Percentiles rank a stretch among this genome's conserved stretches.
Conservation (phyloP, 2,888 invertebrate genomes). For the Acronicta leporina region DNA sequence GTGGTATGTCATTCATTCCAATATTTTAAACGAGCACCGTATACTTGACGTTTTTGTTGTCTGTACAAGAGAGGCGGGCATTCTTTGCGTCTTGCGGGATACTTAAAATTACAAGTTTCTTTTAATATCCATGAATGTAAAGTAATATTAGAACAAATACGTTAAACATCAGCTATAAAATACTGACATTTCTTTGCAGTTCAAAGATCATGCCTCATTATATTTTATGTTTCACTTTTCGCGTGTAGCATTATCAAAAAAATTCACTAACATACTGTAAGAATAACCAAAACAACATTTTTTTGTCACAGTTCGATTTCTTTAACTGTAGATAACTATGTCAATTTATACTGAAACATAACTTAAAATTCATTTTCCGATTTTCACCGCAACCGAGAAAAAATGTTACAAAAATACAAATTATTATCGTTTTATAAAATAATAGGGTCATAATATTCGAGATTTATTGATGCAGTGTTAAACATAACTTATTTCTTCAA, state of each 20-base stretch:
- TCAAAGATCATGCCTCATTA: slow-evolving; percentile 41
- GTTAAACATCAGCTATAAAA: slow-evolving; percentile 20
- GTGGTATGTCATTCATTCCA: slow-evolving; percentile 89
- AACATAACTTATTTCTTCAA: slow-evolving; percentile 53
- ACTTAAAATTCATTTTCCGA: slow-evolving; percentile 55
- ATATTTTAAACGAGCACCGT: slow-evolving; percentile 86
- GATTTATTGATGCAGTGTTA: slow-evolving; percentile 34
- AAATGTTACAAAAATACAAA: slow-evolving; percentile 25
- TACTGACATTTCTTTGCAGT: slow-evolving; percentile 27
- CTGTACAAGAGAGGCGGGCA: slow-evolving; percentile 80
- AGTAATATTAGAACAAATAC: slow-evolving; percentile 33
- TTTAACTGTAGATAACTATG: slow-evolving; percentile 33
- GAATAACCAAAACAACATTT: slow-evolving; percentile 32
- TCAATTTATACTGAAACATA: slow-evolving; percentile 35
- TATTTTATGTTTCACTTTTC: slow-evolving; percentile 37
- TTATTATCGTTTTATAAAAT: slow-evolving; percentile 39
- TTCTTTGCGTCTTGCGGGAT: slow-evolving; percentile 73
- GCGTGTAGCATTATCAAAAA: slow-evolving; percentile 10
- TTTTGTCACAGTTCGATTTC: slow-evolving; percentile 28
- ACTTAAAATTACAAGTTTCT: slow-evolving; percentile 62
- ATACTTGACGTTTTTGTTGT: slow-evolving; percentile 84
- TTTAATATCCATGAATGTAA: slow-evolving; percentile 45
- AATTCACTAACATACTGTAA: slow-evolving; percentile 10
- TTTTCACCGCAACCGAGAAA: slow-evolving; percentile 47
- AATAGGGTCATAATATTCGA: slow-evolving; percentile 47